Evolutionary conservation across 2,113 vertebrate species (phyloP), one percentile per base, ranked within the genome.

Genomic region (Perognathus longimembris): DNA sequence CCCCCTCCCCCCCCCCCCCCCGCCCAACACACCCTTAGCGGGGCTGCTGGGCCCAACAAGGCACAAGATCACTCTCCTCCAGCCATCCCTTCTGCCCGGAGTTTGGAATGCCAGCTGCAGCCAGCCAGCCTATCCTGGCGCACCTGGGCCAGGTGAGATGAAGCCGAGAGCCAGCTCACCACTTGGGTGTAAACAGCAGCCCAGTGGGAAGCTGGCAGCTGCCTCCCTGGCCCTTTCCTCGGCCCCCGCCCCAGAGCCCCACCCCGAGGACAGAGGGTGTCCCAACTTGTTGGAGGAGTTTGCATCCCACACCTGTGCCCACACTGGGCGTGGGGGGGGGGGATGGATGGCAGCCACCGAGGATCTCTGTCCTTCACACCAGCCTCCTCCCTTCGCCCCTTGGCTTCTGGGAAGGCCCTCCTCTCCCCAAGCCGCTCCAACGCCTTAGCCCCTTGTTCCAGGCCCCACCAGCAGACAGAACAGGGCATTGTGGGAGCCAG

Each of bases 81-180:
- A 3, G 73, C 20, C 7, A 6, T 32, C 30, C 18, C 14, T 59
- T 40, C 83, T 30, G 40, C 22, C 57, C 0, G 1, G 38, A 38
- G 89, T 18, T 0, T 5, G 1, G 26, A 71, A 7, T 34, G 59
- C 59, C 24, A 22, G 80, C 66, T 18, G 86, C 59, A 77, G 64
- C 57, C 42, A n/a, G 74, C 34, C 36, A 4, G 71, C 76, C 32
- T 30, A 32, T 36, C 80, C 75, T 90, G 61, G 69, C 71, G 66
- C 76, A 93, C 88, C 92, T 96, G 94, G 50, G 90, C 87, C 92
- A 63, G 92, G 88, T 42, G 80, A 93, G 88, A 38, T 0, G 20
- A 42, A 91, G 95, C 95, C 95, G 94, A 94, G 92, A 89, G 88
- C 90, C 97, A 95, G 88, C 92, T 96, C 96, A 95, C 63, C 24